Percentiles rank a stretch among this genome's conserved stretches.
phyloP scores from a whole-genome alignment of 2,797 vertebrate genomes.

The Steatocranus sp. region DNA sequence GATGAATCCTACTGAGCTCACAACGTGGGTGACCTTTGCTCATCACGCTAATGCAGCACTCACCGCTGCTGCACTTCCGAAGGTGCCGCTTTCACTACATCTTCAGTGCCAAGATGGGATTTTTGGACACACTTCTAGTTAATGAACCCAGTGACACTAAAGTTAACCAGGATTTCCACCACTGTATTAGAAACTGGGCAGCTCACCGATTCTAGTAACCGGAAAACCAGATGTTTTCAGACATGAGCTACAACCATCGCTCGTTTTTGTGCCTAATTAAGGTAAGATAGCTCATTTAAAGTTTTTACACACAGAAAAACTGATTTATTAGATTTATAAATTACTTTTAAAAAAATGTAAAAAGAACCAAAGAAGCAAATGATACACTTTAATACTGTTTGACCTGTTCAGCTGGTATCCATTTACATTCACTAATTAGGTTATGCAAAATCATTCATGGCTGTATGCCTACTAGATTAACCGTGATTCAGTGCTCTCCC shows the following conservation, averaged over 20 bases:
- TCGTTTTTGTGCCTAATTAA: not conserved
- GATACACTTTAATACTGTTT: not conserved
- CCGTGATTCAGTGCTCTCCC: not conserved
- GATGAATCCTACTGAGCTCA: not conserved
- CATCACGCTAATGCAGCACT: not conserved
- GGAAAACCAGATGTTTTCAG: not conserved
- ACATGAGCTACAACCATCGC: not conserved
- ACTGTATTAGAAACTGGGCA: not conserved
- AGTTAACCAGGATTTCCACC: not conserved
- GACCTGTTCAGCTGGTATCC: not conserved
- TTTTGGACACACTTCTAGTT: not conserved
- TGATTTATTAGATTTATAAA: not conserved
- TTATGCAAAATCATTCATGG: not conserved
- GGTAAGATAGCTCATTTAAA: not conserved
- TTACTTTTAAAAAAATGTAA: not conserved
- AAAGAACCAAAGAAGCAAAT: not conserved
- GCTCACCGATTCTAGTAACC: not conserved
- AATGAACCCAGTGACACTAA: not conserved
- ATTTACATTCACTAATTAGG: not conserved
- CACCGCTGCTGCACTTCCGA: not conserved
- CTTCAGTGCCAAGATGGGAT: not conserved
- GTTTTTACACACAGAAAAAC: not conserved
- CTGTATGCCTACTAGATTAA: not conserved
- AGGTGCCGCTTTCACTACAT: not conserved
- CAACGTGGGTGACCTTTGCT: not conserved